Evolutionary conservation across 2,888 invertebrate species (phyloP).

Genomic region (Trisateles emortualis): DNA sequence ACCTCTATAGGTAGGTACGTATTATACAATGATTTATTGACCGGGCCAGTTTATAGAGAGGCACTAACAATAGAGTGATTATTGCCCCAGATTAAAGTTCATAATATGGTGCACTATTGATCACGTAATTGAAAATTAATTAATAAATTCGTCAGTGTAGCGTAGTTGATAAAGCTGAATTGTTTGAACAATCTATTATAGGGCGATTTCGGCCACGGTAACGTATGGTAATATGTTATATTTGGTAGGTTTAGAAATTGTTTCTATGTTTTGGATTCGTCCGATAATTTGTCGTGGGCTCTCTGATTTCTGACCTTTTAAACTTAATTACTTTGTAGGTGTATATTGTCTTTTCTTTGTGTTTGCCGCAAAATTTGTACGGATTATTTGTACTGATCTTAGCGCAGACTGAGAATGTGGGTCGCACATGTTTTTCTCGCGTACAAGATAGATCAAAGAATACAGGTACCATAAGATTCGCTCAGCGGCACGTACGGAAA

Average conservation of each 20-base stretch:
- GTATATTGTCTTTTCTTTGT: neutral
- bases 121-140: neutral
- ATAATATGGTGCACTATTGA: neutral
- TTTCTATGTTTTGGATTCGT: no score
- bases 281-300: no score
- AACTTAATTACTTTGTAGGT: neutral
- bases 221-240: no score
- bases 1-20: no score
- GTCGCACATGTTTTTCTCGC: neutral
- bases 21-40: no score
- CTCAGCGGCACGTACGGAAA: slow-evolving; percentile 3
- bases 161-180: no score
- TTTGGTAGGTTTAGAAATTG: no score
- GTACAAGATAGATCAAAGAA: slow-evolving; percentile 3
- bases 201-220: no score
- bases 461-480: slow-evolving; percentile 8
- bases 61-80: neutral
- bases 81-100: neutral
- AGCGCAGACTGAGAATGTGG: slow-evolving; percentile 3
- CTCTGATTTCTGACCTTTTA: neutral
- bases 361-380: neutral
- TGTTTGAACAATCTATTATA: no score
- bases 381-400: neutral
- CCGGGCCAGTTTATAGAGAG: neutral
- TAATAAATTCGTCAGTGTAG: neutral